A percentile compares a stretch with the other conserved stretches of the same genome.
Evolutionary conservation across 2,888 invertebrate species (phyloP).

Genomic region (Chloroclystis v-ata): DNA sequence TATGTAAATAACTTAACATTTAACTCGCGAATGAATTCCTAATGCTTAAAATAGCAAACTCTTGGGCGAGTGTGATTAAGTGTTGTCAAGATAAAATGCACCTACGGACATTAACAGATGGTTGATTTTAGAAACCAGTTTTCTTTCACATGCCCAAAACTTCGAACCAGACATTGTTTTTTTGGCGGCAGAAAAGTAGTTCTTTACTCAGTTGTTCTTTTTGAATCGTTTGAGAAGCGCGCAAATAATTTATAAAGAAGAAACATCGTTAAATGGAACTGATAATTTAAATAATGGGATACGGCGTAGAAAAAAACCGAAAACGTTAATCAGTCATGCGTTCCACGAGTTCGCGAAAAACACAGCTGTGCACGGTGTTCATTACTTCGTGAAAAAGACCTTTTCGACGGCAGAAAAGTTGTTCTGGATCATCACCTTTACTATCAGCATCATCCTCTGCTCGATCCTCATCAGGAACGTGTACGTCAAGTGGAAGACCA

Average conservation of each 20-base stretch:
- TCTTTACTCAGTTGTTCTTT: too few relatives aligned
- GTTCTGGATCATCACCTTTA: constrained; percentile 14
- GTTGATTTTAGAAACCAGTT: too few relatives aligned
- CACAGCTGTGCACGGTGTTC: constrained; percentile 8
- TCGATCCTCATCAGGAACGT: constrained; percentile 13
- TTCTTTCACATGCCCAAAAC: too few relatives aligned
- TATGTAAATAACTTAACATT: too few relatives aligned
- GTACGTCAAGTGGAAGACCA: constrained; percentile 15
- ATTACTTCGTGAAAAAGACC: constrained; percentile 1
- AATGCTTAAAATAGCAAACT: too few relatives aligned
- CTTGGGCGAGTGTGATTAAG: too few relatives aligned
- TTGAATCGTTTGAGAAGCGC: neutral
- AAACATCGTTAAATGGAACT: neutral
- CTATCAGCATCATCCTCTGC: neutral
- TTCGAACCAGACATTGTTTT: too few relatives aligned
- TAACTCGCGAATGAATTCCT: too few relatives aligned
- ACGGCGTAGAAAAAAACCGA: neutral
- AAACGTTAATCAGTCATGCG: neutral
- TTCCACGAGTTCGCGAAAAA: constrained; percentile 6
- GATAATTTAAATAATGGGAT: too few relatives aligned
- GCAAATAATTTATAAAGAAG: neutral
- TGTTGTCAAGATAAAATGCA: too few relatives aligned
- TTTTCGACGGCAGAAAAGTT: constrained; percentile 5
- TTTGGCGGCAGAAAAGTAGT: too few relatives aligned
- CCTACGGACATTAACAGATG: too few relatives aligned